Evolutionary conservation across 2,888 invertebrate genomes (phyloP).

Genomic region (Trypoxylon attenuatum): DNA sequence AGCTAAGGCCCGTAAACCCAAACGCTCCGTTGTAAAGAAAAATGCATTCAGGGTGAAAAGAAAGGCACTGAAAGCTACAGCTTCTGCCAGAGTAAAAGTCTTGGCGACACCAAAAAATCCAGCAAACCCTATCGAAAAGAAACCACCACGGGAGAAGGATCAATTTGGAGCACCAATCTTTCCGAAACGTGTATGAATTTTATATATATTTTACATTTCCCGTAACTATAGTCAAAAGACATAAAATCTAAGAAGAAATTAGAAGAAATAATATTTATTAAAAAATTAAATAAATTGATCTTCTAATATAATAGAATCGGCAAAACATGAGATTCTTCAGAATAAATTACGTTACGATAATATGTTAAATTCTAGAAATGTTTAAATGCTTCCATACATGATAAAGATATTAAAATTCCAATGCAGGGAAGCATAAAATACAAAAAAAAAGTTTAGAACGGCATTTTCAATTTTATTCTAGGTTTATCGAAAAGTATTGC

Average conservation of each 20-base stretch:
- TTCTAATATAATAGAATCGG: not conserved
- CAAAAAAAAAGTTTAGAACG: no score
- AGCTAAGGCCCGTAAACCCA: conserved; percentile 32
- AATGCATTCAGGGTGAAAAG: conserved; percentile 54
- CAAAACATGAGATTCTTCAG: no score
- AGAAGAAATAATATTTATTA: no score
- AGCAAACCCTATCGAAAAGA: conserved; percentile 42
- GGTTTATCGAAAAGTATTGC: conserved; percentile 54
- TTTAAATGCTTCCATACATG: not conserved
- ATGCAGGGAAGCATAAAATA: no score
- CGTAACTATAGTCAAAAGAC: no score
- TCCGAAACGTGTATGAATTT: not conserved
- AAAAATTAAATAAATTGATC: not conserved
- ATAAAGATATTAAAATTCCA: no score
- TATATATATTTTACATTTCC: no score
- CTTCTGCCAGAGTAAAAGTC: conserved; percentile 31
- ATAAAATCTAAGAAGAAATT: no score
- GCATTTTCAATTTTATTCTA: conserved; percentile 21
- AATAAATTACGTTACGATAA: no score
- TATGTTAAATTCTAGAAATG: no score
- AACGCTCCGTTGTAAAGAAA: conserved; percentile 7
- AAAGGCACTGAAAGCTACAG: conserved; percentile 46
- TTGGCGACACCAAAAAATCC: conserved; percentile 57
- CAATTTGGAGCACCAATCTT: conserved; percentile 41
- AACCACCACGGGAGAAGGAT: conserved; percentile 55